Base-by-base conservation (phyloP, 2,888 invertebrate genomes). In the Plebejus argus region DNA sequence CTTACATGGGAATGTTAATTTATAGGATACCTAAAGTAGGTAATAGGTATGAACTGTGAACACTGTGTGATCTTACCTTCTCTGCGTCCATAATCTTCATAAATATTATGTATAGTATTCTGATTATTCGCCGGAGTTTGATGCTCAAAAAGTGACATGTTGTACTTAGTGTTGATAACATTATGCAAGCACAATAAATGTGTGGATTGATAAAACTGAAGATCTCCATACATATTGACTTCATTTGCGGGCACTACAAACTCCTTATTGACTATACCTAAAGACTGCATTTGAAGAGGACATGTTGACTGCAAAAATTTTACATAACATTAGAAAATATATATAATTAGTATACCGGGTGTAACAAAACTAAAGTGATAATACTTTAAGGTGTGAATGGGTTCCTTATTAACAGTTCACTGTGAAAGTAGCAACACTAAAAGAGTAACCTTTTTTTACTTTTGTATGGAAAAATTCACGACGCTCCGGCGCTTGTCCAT, bases 261-360 rank as follows among this genome's bases (percentile, higher is more conserved):
- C 70, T 92, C 88, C 82, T 92, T 89, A 81, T 91, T 91, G 70
- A 95, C 84, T 71, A 95, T 84, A 53, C 94, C 90, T 72, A 95
- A 86, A 79, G 94, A 91, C 86, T 95, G 94, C 95, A 95, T 95
- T 82, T 94, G 92, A 70, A 95, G 84, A 18, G 94, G 93, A 85
- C 96, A 96, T 45, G 89, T 86, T 72, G 88, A 87, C 95, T 95
- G 88, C 77, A 88, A 85, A 39, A 23, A 66, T 66, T 15, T 33
- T 66, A 18, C 15, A 28, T 28, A 28, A 2, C 2, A 28, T 28
- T 28, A 28, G 28, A 28, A 28, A 28, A 28, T 0, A 28, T 28
- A 28, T 28, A 28, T 28, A n/a, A n/a, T n/a, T n/a, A n/a, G n/a
- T n/a, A 28, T 28, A 28, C 28, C 1, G 28, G 28, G 28, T 28